Evolutionary conservation across 2,797 vertebrate species (phyloP), one percentile per base, ranked within the genome.

Genomic region (Peromyscus aztecus): DNA sequence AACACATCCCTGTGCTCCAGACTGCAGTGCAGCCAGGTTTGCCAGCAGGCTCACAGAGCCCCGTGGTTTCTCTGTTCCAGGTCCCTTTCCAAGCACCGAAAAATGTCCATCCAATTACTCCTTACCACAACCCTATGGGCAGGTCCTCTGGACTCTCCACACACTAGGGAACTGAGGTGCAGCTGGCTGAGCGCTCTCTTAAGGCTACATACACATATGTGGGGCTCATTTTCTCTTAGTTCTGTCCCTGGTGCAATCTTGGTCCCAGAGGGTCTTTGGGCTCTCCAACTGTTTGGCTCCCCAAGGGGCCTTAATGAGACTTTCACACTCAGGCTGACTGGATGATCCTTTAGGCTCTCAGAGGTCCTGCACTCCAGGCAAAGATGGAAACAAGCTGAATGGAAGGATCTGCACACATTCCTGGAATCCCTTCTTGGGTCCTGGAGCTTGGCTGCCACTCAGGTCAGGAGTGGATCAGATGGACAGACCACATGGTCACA

Each of bases 401-500:
- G 27, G 2, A 12, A 69, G 65, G 37, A 49, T 75, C n/a, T 75
- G 29, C 2, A 2, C 0, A 5, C 2, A 12, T 10, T 55, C 46
- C 80, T 2, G 31, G 52, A 49, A 37, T 13, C 27, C 63, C 82
- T 37, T 37, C 57, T 27, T 1, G 34, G 49, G 17, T 19, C 21
- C 46, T 19, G 27, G 0, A 34, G 7, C 7, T 13, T 1, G 37
- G 21, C 67, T 11, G 57, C 31, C 11, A 4, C 31, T 67, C 52
- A 17, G 52, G 14, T 63, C 34, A 21, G 67, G 12, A 8, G 16
- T 2, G 24, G 59, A 55, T 19, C 83, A 29, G 46, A 13, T 0
- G 4, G 4, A 4, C 6, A 0, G 43, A 1, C 43, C 43, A 40
- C 69, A 31, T 0, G 2, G 21, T 1, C 43, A 67, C 0, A 7